Base-by-base conservation (phyloP, 2,888 invertebrate genomes). In the Dioctria rufipes region DNA sequence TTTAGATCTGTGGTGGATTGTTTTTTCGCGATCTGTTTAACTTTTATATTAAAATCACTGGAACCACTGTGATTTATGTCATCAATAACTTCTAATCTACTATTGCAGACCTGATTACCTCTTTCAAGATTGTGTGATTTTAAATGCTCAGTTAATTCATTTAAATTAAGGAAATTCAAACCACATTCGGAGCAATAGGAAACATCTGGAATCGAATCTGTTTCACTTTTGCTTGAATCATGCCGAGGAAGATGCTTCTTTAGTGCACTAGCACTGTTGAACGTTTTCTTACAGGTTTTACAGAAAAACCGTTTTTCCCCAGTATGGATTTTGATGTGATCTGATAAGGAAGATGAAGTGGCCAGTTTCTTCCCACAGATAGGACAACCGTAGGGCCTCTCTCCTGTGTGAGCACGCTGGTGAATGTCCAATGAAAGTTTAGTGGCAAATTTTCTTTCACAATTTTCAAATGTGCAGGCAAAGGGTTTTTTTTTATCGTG, bases 361-460 rank as follows among this genome's bases (percentile, higher is more conserved):
- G 93, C 93, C 85, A 94, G 94, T 43, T 89, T 91, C 86, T 93
- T 94, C 43, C 91, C 89, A 85, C 94, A 94, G 51, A 91, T 87
- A 5, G 90, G 86, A 85, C 94, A 94, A 58, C 90, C 89, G 88
- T 93, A 93, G 0, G 93, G 93, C 84, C 93, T 92, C 84, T 92
- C 92, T 2, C 94, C 94, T 0, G 93, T 92, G 87, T 96, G 96
- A 13, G 92, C 91, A 5, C 94, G 90, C 84, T 95, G 90, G 87
- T 96, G 96, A 75, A 94, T 88, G 83, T 93, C 91, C 78, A 96
- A 89, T 49, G 95, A 92, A 85, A 95, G 94, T 88, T 95, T 94
- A 11, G 94, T 89, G 0, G 94, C 92, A 86, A 96, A 96, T 46
- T 92, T 91, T 86, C 94, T 95, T 73, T 93, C 91, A 87, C 96